phyloP scores from a whole-genome alignment of 2,113 vertebrate genomes.

The Anser cygnoides region DNA sequence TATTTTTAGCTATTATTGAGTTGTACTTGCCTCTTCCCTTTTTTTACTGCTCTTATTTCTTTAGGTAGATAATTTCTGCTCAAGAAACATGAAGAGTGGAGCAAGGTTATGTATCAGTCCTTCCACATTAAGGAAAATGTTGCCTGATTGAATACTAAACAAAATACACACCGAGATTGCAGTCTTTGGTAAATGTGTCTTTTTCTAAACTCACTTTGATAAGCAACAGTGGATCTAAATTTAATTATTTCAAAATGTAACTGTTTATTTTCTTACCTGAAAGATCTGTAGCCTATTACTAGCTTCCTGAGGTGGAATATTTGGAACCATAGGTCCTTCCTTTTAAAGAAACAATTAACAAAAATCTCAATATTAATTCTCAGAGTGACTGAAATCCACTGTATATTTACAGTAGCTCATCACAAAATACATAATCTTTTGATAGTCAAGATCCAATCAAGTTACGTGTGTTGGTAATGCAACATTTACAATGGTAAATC shows the following conservation, averaged over 20 bases:
- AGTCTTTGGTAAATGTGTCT: background rate
- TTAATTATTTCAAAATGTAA: background rate
- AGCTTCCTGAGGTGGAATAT: constrained; percentile 83
- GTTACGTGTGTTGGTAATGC: background rate
- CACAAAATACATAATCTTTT: background rate
- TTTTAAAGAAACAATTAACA: constrained; percentile 54
- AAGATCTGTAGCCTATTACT: constrained; percentile 82
- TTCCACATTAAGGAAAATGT: background rate
- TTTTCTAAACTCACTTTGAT: background rate
- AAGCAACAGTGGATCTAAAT: background rate
- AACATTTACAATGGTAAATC: background rate
- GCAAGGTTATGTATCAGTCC: background rate
- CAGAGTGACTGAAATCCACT: background rate
- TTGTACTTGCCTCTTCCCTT: background rate
- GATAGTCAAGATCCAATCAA: background rate
- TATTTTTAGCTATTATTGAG: background rate
- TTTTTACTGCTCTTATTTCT: background rate
- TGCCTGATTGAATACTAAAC: background rate
- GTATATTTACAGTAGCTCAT: background rate
- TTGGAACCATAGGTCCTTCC: constrained; percentile 87
- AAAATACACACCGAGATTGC: background rate
- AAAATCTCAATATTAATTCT: background rate
- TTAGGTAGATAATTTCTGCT: background rate
- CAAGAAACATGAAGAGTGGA: background rate
- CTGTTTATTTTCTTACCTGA: constrained; percentile 75